Conservation (phyloP, 2,113 vertebrate species). For the Nanger granti region DNA sequence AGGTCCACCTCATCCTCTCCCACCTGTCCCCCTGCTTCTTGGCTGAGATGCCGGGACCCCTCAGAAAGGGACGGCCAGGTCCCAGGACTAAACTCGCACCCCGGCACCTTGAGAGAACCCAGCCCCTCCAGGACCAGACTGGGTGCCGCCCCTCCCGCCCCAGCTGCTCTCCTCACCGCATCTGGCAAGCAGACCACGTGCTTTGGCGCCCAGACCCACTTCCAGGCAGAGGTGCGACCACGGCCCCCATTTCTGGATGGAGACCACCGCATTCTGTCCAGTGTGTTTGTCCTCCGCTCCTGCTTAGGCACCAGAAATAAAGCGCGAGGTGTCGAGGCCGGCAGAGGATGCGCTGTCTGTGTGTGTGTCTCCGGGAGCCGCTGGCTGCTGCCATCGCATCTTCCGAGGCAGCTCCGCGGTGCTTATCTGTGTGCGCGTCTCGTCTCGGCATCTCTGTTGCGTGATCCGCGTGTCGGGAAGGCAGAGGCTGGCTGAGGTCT, state of each 20-base stretch:
- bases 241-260: background rate
- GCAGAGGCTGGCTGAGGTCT: background rate
- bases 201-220: background rate
- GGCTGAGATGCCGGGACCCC: background rate
- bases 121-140: background rate
- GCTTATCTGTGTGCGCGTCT: conserved; percentile 66
- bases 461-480: conserved; percentile 11
- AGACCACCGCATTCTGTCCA: background rate
- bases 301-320: conserved; percentile 55
- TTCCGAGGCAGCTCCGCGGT: conserved; percentile 61
- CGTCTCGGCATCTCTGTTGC: background rate
- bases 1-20: background rate
- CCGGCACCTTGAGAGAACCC: background rate
- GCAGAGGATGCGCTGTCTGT: conserved; percentile 14
- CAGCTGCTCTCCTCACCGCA: background rate
- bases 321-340: conserved; percentile 45
- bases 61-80: background rate
- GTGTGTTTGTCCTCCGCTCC: conserved; percentile 33
- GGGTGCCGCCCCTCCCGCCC: background rate
- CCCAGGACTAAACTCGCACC: background rate
- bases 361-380: background rate
- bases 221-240: background rate
- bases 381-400: background rate
- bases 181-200: background rate
- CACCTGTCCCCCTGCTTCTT: background rate